A percentile compares a stretch with the other conserved stretches of the same genome.
phyloP scores from a whole-genome alignment of 2,888 invertebrate genomes.

The Miltochrista miniata region DNA sequence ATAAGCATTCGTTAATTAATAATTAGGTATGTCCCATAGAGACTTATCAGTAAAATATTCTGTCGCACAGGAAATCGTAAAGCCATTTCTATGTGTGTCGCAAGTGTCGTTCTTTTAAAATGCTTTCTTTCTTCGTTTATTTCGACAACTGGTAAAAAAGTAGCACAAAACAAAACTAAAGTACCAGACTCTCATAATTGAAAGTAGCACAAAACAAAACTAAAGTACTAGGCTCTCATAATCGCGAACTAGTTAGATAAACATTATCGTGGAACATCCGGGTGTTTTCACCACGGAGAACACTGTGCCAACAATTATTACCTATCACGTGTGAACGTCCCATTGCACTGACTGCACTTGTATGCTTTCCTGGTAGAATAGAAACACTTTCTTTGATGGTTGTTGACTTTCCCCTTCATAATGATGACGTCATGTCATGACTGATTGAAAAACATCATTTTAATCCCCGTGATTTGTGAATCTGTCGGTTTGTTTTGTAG shows the following conservation, averaged over 20 bases:
- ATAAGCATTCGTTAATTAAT: slow-evolving; percentile 1
- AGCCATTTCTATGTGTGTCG: neutral
- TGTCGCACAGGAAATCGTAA: slow-evolving; percentile 4
- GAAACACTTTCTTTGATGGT: slow-evolving; percentile 57
- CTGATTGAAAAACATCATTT: slow-evolving; percentile 5
- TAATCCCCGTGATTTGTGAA: too few relatives aligned
- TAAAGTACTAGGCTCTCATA: slow-evolving; percentile 49
- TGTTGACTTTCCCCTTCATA: slow-evolving; percentile 33
- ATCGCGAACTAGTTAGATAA: slow-evolving; percentile 60
- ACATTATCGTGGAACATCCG: slow-evolving; percentile 66
- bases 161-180: slow-evolving; percentile 34
- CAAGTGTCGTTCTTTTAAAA: neutral
- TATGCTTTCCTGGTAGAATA: slow-evolving; percentile 63
- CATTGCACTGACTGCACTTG: slow-evolving; percentile 44
- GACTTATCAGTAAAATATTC: slow-evolving; percentile 3
- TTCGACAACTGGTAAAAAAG: slow-evolving; percentile 22
- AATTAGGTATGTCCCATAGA: slow-evolving; percentile 3
- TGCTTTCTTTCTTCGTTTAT: slow-evolving; percentile 4
- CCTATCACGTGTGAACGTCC: slow-evolving; percentile 66
- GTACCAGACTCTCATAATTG: slow-evolving; percentile 53
- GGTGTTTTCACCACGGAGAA: slow-evolving; percentile 69
- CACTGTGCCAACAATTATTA: slow-evolving; percentile 62
- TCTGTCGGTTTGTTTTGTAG: too few relatives aligned
- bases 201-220: slow-evolving; percentile 39
- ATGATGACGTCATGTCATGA: slow-evolving; percentile 19